Conservation (phyloP, 2,797 vertebrate species). For the Sebastes dallii region DNA sequence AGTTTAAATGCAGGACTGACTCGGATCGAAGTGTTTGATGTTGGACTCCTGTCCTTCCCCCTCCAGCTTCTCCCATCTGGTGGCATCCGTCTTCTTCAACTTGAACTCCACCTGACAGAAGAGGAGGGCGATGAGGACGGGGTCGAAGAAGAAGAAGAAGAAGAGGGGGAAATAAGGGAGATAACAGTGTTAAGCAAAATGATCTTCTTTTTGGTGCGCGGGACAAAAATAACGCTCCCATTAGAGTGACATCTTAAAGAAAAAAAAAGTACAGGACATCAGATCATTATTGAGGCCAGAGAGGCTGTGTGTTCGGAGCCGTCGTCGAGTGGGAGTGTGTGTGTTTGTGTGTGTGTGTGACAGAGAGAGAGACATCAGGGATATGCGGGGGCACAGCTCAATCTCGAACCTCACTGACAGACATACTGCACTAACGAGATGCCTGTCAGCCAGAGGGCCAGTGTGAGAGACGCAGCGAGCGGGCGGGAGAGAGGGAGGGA, state of each 20-base stretch:
- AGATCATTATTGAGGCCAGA: slow-evolving; percentile 71
- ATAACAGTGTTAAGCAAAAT: slow-evolving; percentile 55
- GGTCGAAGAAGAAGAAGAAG: not conserved
- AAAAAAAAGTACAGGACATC: slow-evolving; percentile 63
- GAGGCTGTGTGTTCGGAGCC: slow-evolving; percentile 46
- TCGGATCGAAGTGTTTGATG: slow-evolving; percentile 80
- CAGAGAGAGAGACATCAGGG: slow-evolving; percentile 61
- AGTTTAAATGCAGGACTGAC: slow-evolving; percentile 70
- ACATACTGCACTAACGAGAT: slow-evolving; percentile 81
- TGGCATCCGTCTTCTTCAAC: slow-evolving; percentile 94
- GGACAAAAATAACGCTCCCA: slow-evolving; percentile 69
- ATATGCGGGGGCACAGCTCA: slow-evolving; percentile 80
- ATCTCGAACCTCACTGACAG: slow-evolving; percentile 79
- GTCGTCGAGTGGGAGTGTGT: slow-evolving; percentile 13
- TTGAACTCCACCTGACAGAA: slow-evolving; percentile 93
- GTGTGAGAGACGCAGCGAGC: slow-evolving; percentile 59
- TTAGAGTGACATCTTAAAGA: slow-evolving; percentile 59
- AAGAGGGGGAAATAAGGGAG: not conserved
- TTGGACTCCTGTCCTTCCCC: slow-evolving; percentile 79
- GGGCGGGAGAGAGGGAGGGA: not conserved
- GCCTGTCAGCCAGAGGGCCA: slow-evolving; percentile 80
- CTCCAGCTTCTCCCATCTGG: slow-evolving; percentile 87
- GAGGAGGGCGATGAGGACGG: not conserved
- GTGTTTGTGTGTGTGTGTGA: slow-evolving; percentile 9
- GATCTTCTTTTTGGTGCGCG: slow-evolving; percentile 39